Conservation (phyloP, 2,797 vertebrate species). For the Circus cinereus region DNA sequence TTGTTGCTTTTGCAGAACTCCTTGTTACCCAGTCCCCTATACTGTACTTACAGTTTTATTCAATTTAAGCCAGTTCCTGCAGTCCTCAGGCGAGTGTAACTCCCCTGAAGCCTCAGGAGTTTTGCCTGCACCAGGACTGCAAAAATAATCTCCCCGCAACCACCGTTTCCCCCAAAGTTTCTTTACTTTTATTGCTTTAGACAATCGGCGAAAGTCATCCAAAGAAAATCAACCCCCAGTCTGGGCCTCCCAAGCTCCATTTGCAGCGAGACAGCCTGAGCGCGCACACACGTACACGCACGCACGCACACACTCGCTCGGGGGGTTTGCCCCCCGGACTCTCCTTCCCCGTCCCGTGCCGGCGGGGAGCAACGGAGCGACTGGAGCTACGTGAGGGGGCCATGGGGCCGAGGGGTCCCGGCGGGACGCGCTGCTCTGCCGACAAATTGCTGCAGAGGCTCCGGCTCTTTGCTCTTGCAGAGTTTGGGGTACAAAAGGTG, state of each 20-base stretch:
- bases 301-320: not conserved
- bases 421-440: not conserved
- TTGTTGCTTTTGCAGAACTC: constrained; percentile 64
- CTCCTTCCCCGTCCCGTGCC: not conserved
- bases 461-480: not conserved
- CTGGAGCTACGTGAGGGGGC: not conserved
- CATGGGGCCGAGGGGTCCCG: not conserved
- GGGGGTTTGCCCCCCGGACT: not conserved
- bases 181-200: constrained; percentile 51
- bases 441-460: not conserved
- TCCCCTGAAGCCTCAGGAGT: constrained; percentile 6
- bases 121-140: constrained; percentile 5
- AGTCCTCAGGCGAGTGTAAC: not conserved
- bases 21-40: constrained; percentile 40
- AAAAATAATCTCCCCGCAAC: constrained; percentile 10
- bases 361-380: not conserved
- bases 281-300: not conserved
- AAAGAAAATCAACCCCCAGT: constrained; percentile 47
- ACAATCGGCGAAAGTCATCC: constrained; percentile 51
- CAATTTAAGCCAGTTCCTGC: constrained; percentile 59
- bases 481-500: not conserved
- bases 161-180: not conserved
- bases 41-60: constrained; percentile 67
- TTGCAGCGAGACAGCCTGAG: constrained; percentile 8
- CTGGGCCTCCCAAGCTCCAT: constrained; percentile 41